Base-by-base conservation (phyloP, 1,140 invertebrate species). In the Brachionus asplanchnoidis region DNA sequence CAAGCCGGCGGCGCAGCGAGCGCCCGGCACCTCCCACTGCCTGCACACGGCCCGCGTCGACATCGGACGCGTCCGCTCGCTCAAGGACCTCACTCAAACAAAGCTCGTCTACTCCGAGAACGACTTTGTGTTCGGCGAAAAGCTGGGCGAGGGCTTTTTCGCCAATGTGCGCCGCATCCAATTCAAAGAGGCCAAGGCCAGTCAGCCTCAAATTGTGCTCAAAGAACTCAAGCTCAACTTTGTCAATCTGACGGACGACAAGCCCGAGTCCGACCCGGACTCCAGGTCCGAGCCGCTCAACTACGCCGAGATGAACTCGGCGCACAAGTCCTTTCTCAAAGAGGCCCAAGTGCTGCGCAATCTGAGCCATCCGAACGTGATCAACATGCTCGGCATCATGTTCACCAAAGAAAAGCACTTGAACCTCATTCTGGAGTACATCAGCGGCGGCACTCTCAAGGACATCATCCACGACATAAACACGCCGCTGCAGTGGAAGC, bases 371-470 rank as follows among this genome's bases (percentile, higher is more conserved):
- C 93, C 93, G 5, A 96, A 97, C 89, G 95, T 97, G 46, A 90
- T 97, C 56, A 92, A 94, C 56, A 97, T 98, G 88, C 94, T 97
- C 85, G 96, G 95, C 0, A 95, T 98, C 2, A 90, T 98, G 50
- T 97, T 97, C 88, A 53, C 66, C n/a, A 95, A 96, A 88, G 95
- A 97, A 70, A 94, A 94, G 87, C 93, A 95, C 73, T 90, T 98
- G 44, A 95, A 97, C 88, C 91, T 98, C 65, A 94, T 97, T 26
- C 97, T 89, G 87, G 89, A 90, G 77, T 89, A 87, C 85, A 88
- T 90, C 11, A 86, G 87, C 56, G 88, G 88, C 77, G 89, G 89
- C 9, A 89, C 89, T 12, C 77, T 90, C 28, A 88, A 88, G 44
- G 87, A 88, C 17, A 79, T 88, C 3, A 85, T 90, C n/a, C 87